These are phyloP conservation scores for Sphenodon punctatus DNA, from an alignment of 2,797 vertebrate genomes.

Conservation along the genomic window DNA sequence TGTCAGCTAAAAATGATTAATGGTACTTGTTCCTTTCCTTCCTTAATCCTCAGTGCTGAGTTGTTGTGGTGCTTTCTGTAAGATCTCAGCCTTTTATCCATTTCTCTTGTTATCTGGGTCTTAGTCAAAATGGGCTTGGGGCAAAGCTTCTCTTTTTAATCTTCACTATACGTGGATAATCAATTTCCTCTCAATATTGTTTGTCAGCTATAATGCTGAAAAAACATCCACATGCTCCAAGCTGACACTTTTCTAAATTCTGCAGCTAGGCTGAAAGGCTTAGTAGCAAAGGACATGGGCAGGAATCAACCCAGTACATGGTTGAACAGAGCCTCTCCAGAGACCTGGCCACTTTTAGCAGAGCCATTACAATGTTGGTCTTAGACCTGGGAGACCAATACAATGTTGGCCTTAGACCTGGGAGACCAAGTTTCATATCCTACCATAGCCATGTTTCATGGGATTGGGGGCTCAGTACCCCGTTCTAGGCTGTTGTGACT, in stretches of 20 bases:
- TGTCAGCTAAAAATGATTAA: conserved; percentile 21
- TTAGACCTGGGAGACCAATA: no score
- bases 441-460: no score
- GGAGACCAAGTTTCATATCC: no score
- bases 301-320: background rate
- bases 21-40: conserved; percentile 47
- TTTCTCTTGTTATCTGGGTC: conserved; percentile 53
- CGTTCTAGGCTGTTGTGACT: no score
- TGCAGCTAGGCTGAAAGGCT: background rate
- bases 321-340: rapidly evolving
- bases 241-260: background rate
- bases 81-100: conserved; percentile 53
- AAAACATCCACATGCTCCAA: background rate
- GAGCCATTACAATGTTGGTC: no score
- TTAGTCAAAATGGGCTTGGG: conserved; percentile 50
- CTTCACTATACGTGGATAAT: conserved; percentile 32
- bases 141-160: conserved; percentile 53
- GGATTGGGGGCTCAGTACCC: no score
- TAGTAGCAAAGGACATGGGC: no score
- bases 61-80: background rate
- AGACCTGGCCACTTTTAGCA: background rate
- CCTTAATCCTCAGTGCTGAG: conserved; percentile 55
- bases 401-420: no score
- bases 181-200: conserved; percentile 39
- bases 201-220: conserved; percentile 13